Base-by-base conservation (phyloP, 2,113 vertebrate species). In the Percina caprodes region DNA sequence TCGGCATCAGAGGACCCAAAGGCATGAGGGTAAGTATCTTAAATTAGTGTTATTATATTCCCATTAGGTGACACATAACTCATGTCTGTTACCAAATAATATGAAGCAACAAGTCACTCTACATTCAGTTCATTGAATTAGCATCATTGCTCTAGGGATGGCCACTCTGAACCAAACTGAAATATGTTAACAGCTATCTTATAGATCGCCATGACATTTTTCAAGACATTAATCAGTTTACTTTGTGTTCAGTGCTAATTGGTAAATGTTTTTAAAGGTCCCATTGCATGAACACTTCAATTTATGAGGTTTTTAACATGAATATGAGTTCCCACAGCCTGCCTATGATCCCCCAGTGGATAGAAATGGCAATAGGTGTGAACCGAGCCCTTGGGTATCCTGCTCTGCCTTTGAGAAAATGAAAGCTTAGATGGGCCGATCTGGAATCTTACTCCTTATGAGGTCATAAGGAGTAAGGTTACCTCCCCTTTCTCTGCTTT, bases 1-100 rank as follows among this genome's bases (percentile, higher is more conserved):
- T 90, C 3, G 98, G 98, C 76, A 83, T 94, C 68, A 95, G 96
- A 88, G 98, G 98, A 72, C 60, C 94, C 2, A 97, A 99, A 92
- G 98, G 98, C 73, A 94, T 63, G 62, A 91, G 90, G 95, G 98
- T 99, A 94, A 96, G 97, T 66, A 2, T 48, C 35, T 74, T 2
- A 14, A 24, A 19, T 39, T 13, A 56, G 7, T 51, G 4, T 54
- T 16, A 6, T 26, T 49, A 72, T n/a, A 35, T 70, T 49, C 19
- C 45, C 9, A 18, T 39, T 3, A 49, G 5, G 0, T 24, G 15
- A 69, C 2, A 15, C 2, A 2, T 33, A 35, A 52, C 19, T 49
- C 11, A 3, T 24, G 24, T 46, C 13, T 42, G 19, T 63, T 19
- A 39, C 7, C 13, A 39, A 56, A 35, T 23, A 16, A 60, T 45